Base-by-base conservation (phyloP, 2,113 vertebrate species). In the Tragelaphus buxtoni region DNA sequence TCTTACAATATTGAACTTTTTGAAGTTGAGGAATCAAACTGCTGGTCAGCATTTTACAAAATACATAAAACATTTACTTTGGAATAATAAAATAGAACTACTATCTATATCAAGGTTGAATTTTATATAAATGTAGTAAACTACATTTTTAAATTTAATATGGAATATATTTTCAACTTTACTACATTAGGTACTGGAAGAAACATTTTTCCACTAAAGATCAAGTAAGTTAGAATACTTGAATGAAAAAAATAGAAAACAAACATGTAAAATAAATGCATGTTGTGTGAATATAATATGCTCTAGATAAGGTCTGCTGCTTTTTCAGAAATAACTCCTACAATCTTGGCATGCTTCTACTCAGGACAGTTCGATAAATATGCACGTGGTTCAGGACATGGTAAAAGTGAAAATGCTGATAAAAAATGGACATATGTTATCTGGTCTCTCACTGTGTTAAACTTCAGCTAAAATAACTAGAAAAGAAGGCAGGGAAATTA, bases 351-450 rank as follows among this genome's bases (percentile, higher is more conserved):
- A n/a, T 76, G 56, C 32, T 89, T 93, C 94, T 83, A 49, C 69
- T 55, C 42, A 45, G 91, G 72, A 89, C 26, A 80, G 53, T 91
- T 80, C n/a, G 53, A 56, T 56, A 90, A 88, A 90, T 88, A 88
- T 53, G 56, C n/a, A 69, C 53, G 72, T 24, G 16, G 93, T 65
- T 92, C 47, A 96, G 39, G 72, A 94, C 85, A 47, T 8, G 30
- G 90, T 35, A 69, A 74, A 97, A 97, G 90, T 89, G 92, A 94
- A 97, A 95, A 87, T 77, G 84, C 81, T 96, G 92, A 95, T 96
- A 76, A 90, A 95, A 97, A 94, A 97, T 81, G 87, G 94, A 88
- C 90, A 90, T 84, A 26, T 20, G 55, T 85, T 97, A 97, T 97
- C 95, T 97, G 65, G 74, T 88, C 90, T 94, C 42, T 96, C 74